A percentile compares a stretch with the other conserved stretches of the same genome.
phyloP scores from a whole-genome alignment of 2,797 vertebrate genomes.

The Pseudocheirus occidentalis region DNA sequence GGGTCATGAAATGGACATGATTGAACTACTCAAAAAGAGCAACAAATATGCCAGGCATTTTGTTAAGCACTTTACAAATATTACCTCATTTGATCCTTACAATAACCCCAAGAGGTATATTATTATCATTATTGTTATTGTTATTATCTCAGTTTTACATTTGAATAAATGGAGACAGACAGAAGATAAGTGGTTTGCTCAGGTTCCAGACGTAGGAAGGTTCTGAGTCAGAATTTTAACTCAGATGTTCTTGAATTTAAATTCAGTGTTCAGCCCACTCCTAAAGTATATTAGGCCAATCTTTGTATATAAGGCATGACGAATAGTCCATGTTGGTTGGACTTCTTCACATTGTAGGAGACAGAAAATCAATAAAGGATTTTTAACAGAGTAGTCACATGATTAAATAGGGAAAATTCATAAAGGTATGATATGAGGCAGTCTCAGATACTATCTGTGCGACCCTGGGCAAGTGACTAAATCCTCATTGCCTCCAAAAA shows the following conservation, averaged over 20 bases:
- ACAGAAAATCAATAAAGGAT: not conserved
- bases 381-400: not conserved
- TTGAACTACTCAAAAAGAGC: not conserved
- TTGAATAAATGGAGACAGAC: not conserved
- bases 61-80: not conserved
- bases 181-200: not conserved
- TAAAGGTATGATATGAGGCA: not conserved
- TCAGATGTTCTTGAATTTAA: not conserved
- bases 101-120: not conserved
- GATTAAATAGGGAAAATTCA: not conserved
- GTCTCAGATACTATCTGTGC: not conserved
- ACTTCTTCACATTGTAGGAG: not conserved
- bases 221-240: not conserved
- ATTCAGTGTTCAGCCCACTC: not conserved
- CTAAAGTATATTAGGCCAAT: not conserved
- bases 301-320: not conserved
- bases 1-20: not conserved
- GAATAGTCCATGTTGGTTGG: not conserved
- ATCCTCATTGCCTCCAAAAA: not conserved
- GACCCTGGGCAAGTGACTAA: not conserved
- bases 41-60: not conserved
- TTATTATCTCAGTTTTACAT: not conserved
- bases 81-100: not conserved
- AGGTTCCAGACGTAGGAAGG: not conserved
- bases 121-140: not conserved